Conservation (phyloP, 2,888 invertebrate species). For the Cryptosula pallasiana region DNA sequence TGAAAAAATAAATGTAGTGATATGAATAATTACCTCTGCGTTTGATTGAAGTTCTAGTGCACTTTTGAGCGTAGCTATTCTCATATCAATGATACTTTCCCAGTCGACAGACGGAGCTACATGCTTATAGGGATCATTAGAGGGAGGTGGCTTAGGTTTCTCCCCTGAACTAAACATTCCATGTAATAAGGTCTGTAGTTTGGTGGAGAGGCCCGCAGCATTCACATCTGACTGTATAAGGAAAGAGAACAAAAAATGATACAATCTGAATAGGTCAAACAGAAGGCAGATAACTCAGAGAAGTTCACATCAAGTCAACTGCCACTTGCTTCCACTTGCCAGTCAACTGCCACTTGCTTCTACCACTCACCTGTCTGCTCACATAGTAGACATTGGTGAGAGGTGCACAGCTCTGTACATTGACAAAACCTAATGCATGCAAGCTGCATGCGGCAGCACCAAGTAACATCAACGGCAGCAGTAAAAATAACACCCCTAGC, state of each 20-base stretch:
- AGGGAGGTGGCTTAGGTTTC: neutral
- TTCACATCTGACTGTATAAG: slow-evolving; percentile 9
- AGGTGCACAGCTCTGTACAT: neutral
- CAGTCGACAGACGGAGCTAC: neutral
- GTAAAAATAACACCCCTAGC: neutral
- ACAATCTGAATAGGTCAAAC: too few relatives aligned
- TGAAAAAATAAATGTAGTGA: too few relatives aligned
- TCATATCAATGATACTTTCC: neutral
- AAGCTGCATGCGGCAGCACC: neutral
- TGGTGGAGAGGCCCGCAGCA: neutral
- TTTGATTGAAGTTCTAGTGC: slow-evolving; percentile 1
- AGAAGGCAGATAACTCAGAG: too few relatives aligned
- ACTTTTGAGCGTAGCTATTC: neutral
- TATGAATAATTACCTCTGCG: too few relatives aligned
- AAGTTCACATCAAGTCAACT: too few relatives aligned
- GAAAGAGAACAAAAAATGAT: too few relatives aligned
- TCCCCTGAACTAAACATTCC: neutral
- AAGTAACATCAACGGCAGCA: slow-evolving; percentile 15
- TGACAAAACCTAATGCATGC: neutral
- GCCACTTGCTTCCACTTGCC: too few relatives aligned
- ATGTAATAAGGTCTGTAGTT: neutral
- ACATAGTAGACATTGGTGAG: slow-evolving; percentile 20
- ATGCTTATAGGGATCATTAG: neutral
- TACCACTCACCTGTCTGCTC: slow-evolving; percentile 13
- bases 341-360: too few relatives aligned